Base-by-base conservation (phyloP, 1,140 invertebrate genomes). In the Lepidotrigona ventralis region DNA sequence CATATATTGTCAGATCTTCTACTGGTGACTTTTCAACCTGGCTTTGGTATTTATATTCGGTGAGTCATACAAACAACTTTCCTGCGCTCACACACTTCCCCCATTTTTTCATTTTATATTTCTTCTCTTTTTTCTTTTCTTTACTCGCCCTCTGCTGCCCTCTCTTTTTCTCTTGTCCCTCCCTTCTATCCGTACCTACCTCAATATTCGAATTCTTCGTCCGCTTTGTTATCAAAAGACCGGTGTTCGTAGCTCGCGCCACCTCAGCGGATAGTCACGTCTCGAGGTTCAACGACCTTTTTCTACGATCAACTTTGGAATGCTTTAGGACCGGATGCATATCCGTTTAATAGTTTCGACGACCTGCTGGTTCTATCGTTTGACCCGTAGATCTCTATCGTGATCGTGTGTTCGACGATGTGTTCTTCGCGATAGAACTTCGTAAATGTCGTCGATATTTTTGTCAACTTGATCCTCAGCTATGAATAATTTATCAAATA, bases 31-130 rank as follows among this genome's bases (percentile, higher is more conserved):
- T 87, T 79, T 87, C 70, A 78, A 82, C 79, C 64, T 66, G 81
- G 46, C 83, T 83, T 87, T 84, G 77, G 88, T 89, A 90, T 89
- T 91, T 91, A 91, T 90, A 91, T 86, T 86, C 87, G 76, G 69
- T 70, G 85, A 83, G 64, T 83, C 54, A 63, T 83, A 83, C 74
- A 51, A 70, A 71, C 70, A 58, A 80, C 79, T 71, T 73, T 79
- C 69, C 26, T 64, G 29, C 46, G 73, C 75, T 79, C 54, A 15
- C 64, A 69, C 63, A 54, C 33, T 77, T 29, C 68, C 56, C 60
- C 64, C 81, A 60, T 68, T 19, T 75, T 26, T 54, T 66, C 73
- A 75, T 39, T 71, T 80, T 63, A 79, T 68, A 79, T 54, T 72
- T 72, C 54, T 60, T 4, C 23, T 79, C 33, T 33, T 51, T 66